These are phyloP conservation scores for Acropternis orthonyx DNA, from an alignment of 2,797 vertebrate genomes.

Conservation along the genomic window DNA sequence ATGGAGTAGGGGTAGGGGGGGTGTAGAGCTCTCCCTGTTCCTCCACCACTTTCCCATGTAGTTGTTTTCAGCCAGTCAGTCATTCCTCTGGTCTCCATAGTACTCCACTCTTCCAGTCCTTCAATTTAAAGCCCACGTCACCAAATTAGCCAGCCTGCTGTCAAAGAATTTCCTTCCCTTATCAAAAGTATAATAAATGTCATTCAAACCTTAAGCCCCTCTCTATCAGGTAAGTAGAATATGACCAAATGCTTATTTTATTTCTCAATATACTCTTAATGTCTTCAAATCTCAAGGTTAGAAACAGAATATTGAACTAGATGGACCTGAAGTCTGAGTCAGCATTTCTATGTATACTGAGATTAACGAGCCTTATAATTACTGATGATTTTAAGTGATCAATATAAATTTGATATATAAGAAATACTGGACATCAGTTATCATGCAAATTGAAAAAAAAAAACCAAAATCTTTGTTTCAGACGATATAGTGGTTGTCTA, in stretches of 20 bases:
- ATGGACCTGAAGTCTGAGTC: neutral
- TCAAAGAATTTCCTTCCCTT: neutral
- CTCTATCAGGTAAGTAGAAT: neutral
- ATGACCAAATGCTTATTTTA: neutral
- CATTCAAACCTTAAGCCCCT: neutral
- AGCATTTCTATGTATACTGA: neutral
- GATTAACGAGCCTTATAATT: neutral
- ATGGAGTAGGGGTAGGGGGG: neutral
- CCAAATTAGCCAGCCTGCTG: neutral
- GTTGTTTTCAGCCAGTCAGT: neutral
- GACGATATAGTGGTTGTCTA: neutral
- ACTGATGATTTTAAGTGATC: neutral
- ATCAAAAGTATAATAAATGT: neutral
- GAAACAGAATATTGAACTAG: neutral
- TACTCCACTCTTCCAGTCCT: neutral
- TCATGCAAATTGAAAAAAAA: neutral
- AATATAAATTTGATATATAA: neutral
- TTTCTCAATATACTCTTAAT: neutral
- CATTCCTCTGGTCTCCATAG: neutral
- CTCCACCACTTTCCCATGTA: neutral
- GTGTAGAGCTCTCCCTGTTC: neutral
- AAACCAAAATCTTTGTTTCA: neutral
- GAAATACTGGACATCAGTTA: neutral
- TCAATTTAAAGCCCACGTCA: neutral
- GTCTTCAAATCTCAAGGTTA: neutral